Evolutionary conservation across 2,113 vertebrate genomes (phyloP), one percentile per base, ranked within the genome.

Genomic region (Poicephalus meyeri): DNA sequence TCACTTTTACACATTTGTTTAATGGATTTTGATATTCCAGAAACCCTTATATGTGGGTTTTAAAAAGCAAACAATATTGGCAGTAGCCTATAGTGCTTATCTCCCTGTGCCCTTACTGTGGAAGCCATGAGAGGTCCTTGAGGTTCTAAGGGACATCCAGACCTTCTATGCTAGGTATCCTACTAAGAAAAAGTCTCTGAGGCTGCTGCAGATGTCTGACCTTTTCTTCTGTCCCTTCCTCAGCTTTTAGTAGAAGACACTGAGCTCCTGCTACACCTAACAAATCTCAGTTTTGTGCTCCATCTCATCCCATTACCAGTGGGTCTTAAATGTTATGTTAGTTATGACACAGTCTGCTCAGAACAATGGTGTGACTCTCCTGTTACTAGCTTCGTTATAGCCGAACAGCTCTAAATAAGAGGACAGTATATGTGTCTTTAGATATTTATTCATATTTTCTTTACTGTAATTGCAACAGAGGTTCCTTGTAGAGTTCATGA

Each of bases 291-390:
- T 76, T 80, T 88, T 89, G 28, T 88, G 18, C 39, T 93, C 58
- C 33, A 24, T 70, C 29, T 85, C 76, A 76, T 25, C 9, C 21
- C 13, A 3, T 68, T 89, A 41, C 44, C 5, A 5, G 11, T 12
- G 49, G 5, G 12, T 86, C 66, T 81, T 68, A 55, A 35, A 72
- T 63, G 47, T 61, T 90, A 17, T 16, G 9, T 74, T 47, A 80
- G n/a, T 93, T 81, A 47, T 86, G 68, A 77, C 94, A 96, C 76
- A 91, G 49, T 84, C 55, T 90, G 44, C 72, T 88, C 77, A 84
- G 84, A 85, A 49, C 21, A 25, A 33, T 95, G 64, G 58, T 94
- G 37, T 76, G 66, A 92, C n/a, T 66, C 50, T 79, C 29, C 74
- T 80, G 50, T 56, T 85, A 2, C 55, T 88, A 72, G 66, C 47